phyloP scores from a whole-genome alignment of 2,797 vertebrate species.

The Pelobates cultripes region DNA sequence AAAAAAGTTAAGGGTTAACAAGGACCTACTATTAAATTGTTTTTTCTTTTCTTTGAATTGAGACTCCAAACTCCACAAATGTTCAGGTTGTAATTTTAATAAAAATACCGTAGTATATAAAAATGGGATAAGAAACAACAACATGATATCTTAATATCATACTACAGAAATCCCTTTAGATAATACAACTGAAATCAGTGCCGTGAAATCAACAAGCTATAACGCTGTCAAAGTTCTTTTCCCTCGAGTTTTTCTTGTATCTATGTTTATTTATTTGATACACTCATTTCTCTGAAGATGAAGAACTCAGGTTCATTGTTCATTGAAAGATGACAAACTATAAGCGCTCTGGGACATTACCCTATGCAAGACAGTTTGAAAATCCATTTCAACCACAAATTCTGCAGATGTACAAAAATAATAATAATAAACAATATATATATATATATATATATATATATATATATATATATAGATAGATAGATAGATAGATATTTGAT shows the following conservation, averaged over 20 bases:
- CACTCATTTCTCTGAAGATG: background rate
- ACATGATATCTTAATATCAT: background rate
- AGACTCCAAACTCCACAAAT: no score
- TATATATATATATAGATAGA: no score
- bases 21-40: no score
- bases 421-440: no score
- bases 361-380: conserved; percentile 15
- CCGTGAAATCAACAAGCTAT: conserved; percentile 20
- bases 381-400: conserved; percentile 33
- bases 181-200: background rate
- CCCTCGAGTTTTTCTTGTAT: conserved; percentile 15
- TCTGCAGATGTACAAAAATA: background rate
- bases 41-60: no score
- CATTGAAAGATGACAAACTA: conserved; percentile 1
- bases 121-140: background rate
- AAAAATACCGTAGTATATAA: background rate
- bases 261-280: conserved; percentile 34
- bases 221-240: conserved; percentile 7
- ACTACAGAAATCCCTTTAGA: background rate
- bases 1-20: no score
- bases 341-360: conserved; percentile 8
- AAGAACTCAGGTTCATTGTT: conserved; percentile 1
- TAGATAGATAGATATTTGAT: background rate
- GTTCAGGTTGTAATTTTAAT: no score
- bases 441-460: no score